Evolutionary conservation across 1,140 invertebrate species (phyloP).

Genomic region (Sitophilus oryzae): DNA sequence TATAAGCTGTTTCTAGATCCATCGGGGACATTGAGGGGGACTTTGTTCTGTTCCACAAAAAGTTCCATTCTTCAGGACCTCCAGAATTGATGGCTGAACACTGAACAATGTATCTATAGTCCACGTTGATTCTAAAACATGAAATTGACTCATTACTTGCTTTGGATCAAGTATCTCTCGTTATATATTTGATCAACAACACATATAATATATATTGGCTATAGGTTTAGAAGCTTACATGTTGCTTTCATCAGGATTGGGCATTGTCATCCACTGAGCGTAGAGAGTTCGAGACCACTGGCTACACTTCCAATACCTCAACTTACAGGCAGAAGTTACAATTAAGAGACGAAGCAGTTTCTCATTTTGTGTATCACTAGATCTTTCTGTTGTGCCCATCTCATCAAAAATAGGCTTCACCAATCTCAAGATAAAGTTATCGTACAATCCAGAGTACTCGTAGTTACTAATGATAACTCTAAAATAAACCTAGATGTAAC

Average conservation of each 20-base stretch:
- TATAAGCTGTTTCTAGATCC: slow-evolving; percentile 34
- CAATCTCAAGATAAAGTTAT: slow-evolving; percentile 35
- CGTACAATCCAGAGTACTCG: slow-evolving; percentile 34
- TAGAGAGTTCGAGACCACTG: slow-evolving; percentile 33
- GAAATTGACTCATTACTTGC: no score
- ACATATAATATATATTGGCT: no score
- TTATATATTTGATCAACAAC: no score
- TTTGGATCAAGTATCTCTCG: no score
- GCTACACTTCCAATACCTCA: slow-evolving; percentile 33
- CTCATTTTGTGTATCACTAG: slow-evolving; percentile 33
- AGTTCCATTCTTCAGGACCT: slow-evolving; percentile 36
- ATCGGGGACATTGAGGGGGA: slow-evolving; percentile 30
- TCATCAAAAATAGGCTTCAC: slow-evolving; percentile 33
- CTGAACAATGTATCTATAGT: slow-evolving; percentile 32
- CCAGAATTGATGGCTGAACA: slow-evolving; percentile 36
- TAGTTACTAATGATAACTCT: slow-evolving; percentile 34
- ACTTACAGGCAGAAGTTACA: slow-evolving; percentile 32
- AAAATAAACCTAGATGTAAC: no score
- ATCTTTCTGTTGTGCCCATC: slow-evolving; percentile 28
- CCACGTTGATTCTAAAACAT: slow-evolving; percentile 33
- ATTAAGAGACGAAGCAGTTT: slow-evolving; percentile 32
- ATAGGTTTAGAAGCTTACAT: no score
- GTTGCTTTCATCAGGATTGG: slow-evolving; percentile 32
- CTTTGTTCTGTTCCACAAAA: slow-evolving; percentile 35
- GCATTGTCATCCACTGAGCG: slow-evolving; percentile 32